Evolutionary conservation across 2,113 vertebrate genomes (phyloP).

Genomic region (Malurus elegans): DNA sequence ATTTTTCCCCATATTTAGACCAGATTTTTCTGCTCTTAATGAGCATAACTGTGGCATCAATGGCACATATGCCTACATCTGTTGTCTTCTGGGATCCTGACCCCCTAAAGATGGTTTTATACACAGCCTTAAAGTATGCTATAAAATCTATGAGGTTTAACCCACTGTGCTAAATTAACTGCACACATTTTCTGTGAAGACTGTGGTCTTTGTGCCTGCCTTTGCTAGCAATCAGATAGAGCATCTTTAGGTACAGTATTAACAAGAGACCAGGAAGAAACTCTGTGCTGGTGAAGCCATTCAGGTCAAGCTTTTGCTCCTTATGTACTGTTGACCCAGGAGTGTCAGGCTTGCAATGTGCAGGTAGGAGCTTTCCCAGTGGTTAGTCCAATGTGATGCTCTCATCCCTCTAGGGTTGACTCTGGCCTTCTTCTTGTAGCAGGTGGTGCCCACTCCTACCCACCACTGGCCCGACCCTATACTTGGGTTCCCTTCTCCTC

Average conservation of each 20-base stretch:
- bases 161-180: background rate
- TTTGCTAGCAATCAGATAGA: background rate
- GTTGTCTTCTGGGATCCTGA: background rate
- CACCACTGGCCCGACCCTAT: accelerated
- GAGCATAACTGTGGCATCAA: background rate
- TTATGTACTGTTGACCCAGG: accelerated
- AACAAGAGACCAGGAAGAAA: background rate
- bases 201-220: background rate
- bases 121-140: background rate
- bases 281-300: background rate
- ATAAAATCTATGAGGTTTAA: background rate
- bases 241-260: background rate
- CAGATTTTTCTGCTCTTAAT: background rate
- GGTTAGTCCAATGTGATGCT: too few relatives aligned
- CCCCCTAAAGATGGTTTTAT: background rate
- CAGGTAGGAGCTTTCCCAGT: background rate
- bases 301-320: background rate
- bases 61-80: background rate
- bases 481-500: background rate
- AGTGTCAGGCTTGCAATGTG: background rate
- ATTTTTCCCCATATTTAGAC: background rate
- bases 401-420: background rate
- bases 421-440: background rate
- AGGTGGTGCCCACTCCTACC: accelerated
- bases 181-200: background rate